These are phyloP conservation scores for Agrilus cyanescens DNA, from an alignment of 2,888 invertebrate genomes.

Conservation along the genomic window DNA sequence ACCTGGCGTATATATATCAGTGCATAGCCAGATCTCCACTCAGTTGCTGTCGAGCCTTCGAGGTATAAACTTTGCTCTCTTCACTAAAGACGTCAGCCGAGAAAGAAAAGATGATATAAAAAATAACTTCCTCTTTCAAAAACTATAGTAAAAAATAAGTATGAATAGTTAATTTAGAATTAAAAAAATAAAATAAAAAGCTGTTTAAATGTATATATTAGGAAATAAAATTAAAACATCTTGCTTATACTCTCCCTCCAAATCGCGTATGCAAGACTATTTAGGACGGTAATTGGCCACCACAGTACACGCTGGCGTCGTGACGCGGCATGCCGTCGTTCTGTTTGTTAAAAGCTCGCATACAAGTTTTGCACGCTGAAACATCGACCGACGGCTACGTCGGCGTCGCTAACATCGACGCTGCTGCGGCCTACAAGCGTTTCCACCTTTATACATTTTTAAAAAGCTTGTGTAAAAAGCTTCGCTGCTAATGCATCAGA, in stretches of 20 bases:
- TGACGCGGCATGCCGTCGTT: too few species aligned
- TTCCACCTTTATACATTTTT: conserved; percentile 37
- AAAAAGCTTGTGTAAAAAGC: conserved; percentile 29
- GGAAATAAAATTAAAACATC: conserved; percentile 10
- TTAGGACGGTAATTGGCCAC: conserved; percentile 37
- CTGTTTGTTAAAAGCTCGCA: conserved; percentile 33
- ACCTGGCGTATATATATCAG: too few species aligned
- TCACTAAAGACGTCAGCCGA: too few species aligned
- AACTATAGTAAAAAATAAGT: too few species aligned
- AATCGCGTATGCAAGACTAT: conserved; percentile 36
- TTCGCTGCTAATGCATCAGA: conserved; percentile 12
- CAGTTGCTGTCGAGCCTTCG: too few species aligned
- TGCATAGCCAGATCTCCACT: too few species aligned
- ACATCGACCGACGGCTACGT: too few species aligned
- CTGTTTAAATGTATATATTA: not conserved
- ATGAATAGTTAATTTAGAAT: too few species aligned
- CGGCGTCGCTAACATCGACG: too few species aligned
- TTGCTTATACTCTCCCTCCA: conserved; percentile 12
- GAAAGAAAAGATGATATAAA: too few species aligned
- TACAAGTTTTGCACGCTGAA: conserved; percentile 30
- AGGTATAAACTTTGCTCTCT: too few species aligned
- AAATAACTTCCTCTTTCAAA: too few species aligned
- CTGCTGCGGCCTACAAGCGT: conserved; percentile 16
- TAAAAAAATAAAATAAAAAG: not conserved
- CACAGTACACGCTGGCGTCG: conserved; percentile 11